Evolutionary conservation across 2,888 invertebrate genomes (phyloP).

Genomic region (Pterostichus madidus): DNA sequence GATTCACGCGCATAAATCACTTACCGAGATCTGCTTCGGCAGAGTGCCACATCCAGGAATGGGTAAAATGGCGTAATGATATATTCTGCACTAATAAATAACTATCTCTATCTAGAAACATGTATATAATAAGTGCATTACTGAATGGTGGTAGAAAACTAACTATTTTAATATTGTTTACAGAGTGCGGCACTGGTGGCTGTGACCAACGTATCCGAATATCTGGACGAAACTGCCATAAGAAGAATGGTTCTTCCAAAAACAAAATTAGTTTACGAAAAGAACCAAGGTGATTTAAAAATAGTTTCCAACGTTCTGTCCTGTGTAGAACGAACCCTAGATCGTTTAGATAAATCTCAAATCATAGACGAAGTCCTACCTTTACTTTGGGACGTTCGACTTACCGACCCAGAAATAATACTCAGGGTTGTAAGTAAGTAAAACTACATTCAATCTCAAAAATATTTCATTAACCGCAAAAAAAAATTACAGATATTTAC

Average conservation of each 20-base stretch:
- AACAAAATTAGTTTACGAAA: constrained; percentile 89
- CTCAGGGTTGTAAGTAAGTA: constrained; percentile 96
- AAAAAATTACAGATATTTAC: constrained; percentile 89
- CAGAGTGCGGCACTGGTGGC: constrained; percentile 94
- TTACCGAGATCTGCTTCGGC: too few species aligned
- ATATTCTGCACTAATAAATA: too few species aligned
- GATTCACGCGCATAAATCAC: too few species aligned
- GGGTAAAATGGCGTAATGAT: too few species aligned
- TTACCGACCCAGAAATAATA: constrained; percentile 93
- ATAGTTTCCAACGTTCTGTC: constrained; percentile 88
- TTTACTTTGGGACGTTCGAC: constrained; percentile 90
- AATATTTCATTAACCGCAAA: neutral
- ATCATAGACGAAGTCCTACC: constrained; percentile 95
- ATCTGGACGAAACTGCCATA: constrained; percentile 90
- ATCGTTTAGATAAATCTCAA: constrained; percentile 91
- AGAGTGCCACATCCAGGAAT: too few species aligned
- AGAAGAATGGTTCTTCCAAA: constrained; percentile 90
- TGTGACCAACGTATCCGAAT: constrained; percentile 90
- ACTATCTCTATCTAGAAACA: too few species aligned
- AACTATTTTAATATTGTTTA: constrained; percentile 67
- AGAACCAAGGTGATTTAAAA: constrained; percentile 88
- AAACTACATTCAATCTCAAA: neutral
- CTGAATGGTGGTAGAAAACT: too few species aligned
- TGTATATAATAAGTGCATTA: too few species aligned
- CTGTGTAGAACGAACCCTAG: constrained; percentile 89